Evolutionary conservation across 2,113 vertebrate genomes (phyloP).

Genomic region (Litocranius walleri): DNA sequence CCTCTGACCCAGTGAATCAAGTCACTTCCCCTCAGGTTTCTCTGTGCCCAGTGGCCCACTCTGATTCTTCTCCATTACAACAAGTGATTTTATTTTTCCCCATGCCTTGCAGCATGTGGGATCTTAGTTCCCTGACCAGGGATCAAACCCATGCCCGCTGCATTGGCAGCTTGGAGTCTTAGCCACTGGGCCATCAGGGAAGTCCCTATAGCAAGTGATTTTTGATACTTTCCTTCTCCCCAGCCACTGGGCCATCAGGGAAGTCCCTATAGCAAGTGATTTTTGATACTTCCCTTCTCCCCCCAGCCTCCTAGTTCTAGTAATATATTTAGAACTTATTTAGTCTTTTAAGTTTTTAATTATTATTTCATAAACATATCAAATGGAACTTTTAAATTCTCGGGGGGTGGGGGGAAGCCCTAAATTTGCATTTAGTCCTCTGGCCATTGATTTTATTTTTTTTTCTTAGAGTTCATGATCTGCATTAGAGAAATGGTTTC

Average conservation of each 20-base stretch:
- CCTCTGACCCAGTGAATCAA: fast-evolving
- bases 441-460: neutral
- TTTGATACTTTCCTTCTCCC: too few relatives aligned
- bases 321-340: neutral
- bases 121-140: neutral
- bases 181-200: neutral
- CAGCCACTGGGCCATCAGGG: neutral
- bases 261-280: neutral
- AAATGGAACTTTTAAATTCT: neutral
- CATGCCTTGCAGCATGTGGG: neutral
- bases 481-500: neutral
- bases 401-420: neutral
- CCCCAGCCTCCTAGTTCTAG: neutral
- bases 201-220: neutral
- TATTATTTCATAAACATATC: neutral
- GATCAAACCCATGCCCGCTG: neutral
- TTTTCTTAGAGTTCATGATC: neutral
- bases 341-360: neutral
- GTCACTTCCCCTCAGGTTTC: neutral
- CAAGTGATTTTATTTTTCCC: neutral
- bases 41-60: neutral
- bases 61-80: neutral
- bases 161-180: neutral
- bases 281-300: neutral
- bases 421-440: neutral